Base-by-base conservation (phyloP, 1,140 invertebrate genomes). In the Hypothenemus hampei region DNA sequence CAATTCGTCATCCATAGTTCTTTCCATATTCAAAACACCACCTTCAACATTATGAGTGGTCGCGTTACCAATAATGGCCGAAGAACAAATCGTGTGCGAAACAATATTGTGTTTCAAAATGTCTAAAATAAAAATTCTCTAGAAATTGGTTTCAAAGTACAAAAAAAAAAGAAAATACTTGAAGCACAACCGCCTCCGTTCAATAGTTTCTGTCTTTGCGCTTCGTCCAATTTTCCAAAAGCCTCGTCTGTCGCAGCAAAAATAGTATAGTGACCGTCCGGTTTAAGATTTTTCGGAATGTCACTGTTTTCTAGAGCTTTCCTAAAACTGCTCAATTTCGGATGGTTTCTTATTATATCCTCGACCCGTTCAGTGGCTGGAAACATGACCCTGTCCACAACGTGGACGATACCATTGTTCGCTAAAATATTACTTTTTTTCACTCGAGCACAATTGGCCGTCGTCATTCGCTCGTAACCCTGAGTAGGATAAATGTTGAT, bases 321-420 rank as follows among this genome's bases (percentile, higher is more conserved):
- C 8, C 69, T 65, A 22, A 73, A 62, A 41, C 57, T 64, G 16
- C 53, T 63, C 15, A 70, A 49, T 53, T 67, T 65, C 7, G 61
- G 61, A 46, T 68, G 54, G 46, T 65, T 59, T 5, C 63, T 57
- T 16, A 78, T 72, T 22, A 77, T 68, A 22, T 75, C 68, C 65
- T 71, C 69, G 1, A 78, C 64, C 43, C 60, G 68, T 18, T 72
- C 66, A 29, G 58, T 69, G 8, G 77, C 69, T 1, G 82, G 82
- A 44, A 78, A 75, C 3, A 86, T 72, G 3, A 85, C 73, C 18
- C 76, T 74, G 31, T 80, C 78, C 5, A 87, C 75, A 0, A 86
- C 70, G 64, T 87, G 83, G 1, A 86, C 75, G 4, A 86, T 76
- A 18, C 84, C 85, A 65, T 86, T 85, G 24, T 77, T 77, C 0